A percentile compares a stretch with the other conserved stretches of the same genome.
These are phyloP conservation scores for Aphidius gifuensis DNA, from an alignment of 1,140 invertebrate genomes.

Conservation along the genomic window DNA sequence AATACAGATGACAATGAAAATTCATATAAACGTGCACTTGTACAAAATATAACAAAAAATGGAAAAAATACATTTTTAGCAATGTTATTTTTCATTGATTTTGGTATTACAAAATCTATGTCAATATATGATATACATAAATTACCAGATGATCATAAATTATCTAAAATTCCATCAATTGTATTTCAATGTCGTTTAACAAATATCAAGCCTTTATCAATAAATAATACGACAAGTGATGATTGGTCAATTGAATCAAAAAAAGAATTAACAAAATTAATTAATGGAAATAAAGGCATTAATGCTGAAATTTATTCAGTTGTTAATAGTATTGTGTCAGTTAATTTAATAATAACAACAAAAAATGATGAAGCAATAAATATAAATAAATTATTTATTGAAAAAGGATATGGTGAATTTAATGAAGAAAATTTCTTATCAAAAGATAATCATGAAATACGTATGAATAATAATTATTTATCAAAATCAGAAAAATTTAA, in stretches of 20 bases:
- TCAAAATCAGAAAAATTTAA: slow-evolving; percentile 47
- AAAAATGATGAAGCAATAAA: slow-evolving; percentile 36
- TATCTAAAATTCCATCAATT: slow-evolving; percentile 54
- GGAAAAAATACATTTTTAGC: slow-evolving; percentile 19
- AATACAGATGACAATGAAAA: slow-evolving; percentile 20
- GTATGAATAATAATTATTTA: slow-evolving; percentile 41
- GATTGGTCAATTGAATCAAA: slow-evolving; percentile 63
- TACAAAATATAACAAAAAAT: too few species aligned
- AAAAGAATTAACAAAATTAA: slow-evolving; percentile 49
- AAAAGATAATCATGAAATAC: slow-evolving; percentile 56
- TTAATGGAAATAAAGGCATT: slow-evolving; percentile 33
- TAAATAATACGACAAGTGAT: slow-evolving; percentile 55
- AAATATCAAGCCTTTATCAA: slow-evolving; percentile 62
- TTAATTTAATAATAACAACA: slow-evolving; percentile 61
- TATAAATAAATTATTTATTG: slow-evolving; percentile 64
- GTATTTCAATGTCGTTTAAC: slow-evolving; percentile 71
- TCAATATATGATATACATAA: slow-evolving; percentile 30
- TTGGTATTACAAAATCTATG: slow-evolving; percentile 62
- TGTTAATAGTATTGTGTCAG: slow-evolving; percentile 65
- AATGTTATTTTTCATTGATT: slow-evolving; percentile 73
- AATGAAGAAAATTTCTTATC: slow-evolving; percentile 75
- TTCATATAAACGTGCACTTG: too few species aligned
- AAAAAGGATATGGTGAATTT: slow-evolving; percentile 61
- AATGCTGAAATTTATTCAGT: slow-evolving; percentile 72
- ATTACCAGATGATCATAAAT: slow-evolving; percentile 24